phyloP scores from a whole-genome alignment of 2,113 vertebrate genomes.

The Sapayoa aenigma region DNA sequence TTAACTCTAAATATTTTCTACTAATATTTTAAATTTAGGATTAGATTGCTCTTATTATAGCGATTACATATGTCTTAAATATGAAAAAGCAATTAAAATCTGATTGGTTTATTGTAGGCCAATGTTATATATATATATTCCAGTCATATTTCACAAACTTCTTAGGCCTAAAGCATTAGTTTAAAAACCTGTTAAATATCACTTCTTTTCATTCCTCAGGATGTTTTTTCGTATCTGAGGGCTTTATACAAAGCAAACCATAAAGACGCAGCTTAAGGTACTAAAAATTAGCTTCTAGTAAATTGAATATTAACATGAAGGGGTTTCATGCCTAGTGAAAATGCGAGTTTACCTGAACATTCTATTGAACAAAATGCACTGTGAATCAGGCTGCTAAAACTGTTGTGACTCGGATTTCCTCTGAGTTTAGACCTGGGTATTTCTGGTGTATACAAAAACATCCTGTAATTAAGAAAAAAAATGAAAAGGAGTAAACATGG shows the following conservation, averaged over 20 bases:
- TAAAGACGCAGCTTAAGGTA: neutral
- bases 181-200: neutral
- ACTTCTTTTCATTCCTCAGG: neutral
- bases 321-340: neutral
- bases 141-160: neutral
- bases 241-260: neutral
- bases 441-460: neutral
- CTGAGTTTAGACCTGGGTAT: neutral
- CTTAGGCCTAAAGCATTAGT: neutral
- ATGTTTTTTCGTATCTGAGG: neutral
- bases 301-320: neutral
- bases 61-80: neutral
- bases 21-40: neutral
- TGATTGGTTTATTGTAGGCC: neutral
- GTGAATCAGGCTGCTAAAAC: neutral
- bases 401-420: neutral
- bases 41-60: neutral
- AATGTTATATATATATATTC: neutral
- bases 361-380: neutral
- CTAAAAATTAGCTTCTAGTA: neutral
- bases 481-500: no score
- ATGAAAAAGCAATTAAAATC: neutral
- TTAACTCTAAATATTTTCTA: neutral
- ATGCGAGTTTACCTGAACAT: neutral
- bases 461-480: neutral